Evolutionary conservation across 2,888 invertebrate genomes (phyloP).

Genomic region (Poecilobothrus nobilitatus): DNA sequence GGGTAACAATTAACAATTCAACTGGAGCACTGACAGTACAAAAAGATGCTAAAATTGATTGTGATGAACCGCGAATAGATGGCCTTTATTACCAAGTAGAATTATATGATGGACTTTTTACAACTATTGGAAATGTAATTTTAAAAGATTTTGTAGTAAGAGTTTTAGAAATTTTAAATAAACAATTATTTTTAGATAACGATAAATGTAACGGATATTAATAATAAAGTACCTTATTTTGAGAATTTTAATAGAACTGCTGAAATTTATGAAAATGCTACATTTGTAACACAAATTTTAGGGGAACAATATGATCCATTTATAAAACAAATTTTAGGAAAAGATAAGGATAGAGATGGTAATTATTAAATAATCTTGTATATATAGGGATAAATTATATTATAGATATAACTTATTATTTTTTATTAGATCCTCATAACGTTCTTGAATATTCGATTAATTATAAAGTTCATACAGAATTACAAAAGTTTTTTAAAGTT

Average conservation of each 20-base stretch:
- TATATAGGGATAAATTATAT: too few relatives aligned
- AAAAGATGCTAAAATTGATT: slow-evolving; percentile 46
- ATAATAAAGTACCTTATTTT: slow-evolving; percentile 49
- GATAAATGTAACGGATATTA: slow-evolving; percentile 52
- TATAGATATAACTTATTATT: slow-evolving; percentile 18
- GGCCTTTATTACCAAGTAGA: slow-evolving; percentile 48
- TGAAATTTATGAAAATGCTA: slow-evolving; percentile 48
- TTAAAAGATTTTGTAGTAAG: slow-evolving; percentile 11
- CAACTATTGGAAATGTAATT: slow-evolving; percentile 43
- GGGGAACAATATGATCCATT: background rate
- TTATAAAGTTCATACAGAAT: slow-evolving; percentile 41
- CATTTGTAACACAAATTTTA: slow-evolving; percentile 38
- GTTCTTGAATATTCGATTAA: slow-evolving; percentile 50
- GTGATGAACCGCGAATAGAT: slow-evolving; percentile 47
- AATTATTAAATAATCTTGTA: slow-evolving; percentile 28
- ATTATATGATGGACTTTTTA: slow-evolving; percentile 44
- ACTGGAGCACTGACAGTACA: slow-evolving; percentile 50
- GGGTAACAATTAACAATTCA: slow-evolving; percentile 47
- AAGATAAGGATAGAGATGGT: slow-evolving; percentile 55
- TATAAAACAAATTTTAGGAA: slow-evolving; percentile 39
- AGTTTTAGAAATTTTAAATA: slow-evolving; percentile 9
- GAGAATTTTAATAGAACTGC: slow-evolving; percentile 37
- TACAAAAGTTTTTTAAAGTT: slow-evolving; percentile 48
- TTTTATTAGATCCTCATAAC: slow-evolving; percentile 45
- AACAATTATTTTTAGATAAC: slow-evolving; percentile 43